Base-by-base conservation (phyloP, 2,113 vertebrate species). In the Calidris pugnax region DNA sequence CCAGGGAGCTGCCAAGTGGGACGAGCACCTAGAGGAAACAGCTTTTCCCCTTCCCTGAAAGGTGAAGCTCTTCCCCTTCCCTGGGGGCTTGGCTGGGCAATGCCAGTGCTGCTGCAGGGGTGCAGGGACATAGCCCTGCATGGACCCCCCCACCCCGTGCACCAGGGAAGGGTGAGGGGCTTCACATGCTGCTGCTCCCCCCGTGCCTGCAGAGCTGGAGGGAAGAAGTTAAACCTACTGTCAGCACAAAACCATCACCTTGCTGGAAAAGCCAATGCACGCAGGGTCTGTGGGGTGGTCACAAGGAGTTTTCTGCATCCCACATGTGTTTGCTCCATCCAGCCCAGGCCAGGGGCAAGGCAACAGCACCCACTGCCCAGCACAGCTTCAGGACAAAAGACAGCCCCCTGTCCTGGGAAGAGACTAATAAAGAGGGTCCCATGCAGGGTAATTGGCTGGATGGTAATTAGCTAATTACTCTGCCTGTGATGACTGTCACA, bases 201-300 rank as follows among this genome's bases (percentile, higher is more conserved):
- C 9, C 47, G 20, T 0, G 0, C 50, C 33, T 2, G 2, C 39
- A 26, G 39, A 16, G 78, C 55, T 39, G 24, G n/a, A 21, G 13
- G 22, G 22, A 48, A 66, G 35, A 23, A 22, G 55, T 23, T 7
- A 33, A 53, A 63, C 3, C 59, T 8, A 30, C 53, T 59, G 56
- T 7, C 48, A 71, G 81, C 60, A 82, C 39, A 73, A 21, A 66
- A 6, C 6, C 35, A 1, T 45, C 64, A 4, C 55, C 84, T 45
- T 1, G 5, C 69, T 60, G 81, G n/a, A 32, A 43, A 45, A 6
- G 2, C 14, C 66, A 55, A 1, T 1, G 0, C 0, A 0, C 4
- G 1, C 16, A 37, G 37, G 30, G 10, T 5, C 1, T 0, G 10
- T 30, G 37, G 16, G 22, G 20, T 0, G 5, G 8, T 4, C 51